These are phyloP conservation scores for Zelleria hepariella DNA, from an alignment of 2,888 invertebrate species.

Conservation along the genomic window DNA sequence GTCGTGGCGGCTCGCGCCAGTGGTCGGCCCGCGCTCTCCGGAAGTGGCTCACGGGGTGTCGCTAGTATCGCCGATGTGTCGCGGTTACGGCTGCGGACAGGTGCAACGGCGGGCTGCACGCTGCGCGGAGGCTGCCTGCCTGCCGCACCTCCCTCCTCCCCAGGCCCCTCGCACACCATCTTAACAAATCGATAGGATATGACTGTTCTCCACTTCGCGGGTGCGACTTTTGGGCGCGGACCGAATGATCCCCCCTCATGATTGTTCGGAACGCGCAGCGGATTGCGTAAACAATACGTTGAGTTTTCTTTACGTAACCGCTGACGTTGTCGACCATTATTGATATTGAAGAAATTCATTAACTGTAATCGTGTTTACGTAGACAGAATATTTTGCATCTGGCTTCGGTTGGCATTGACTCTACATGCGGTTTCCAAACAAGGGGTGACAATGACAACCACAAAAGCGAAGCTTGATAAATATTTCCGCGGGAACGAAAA, in stretches of 20 bases:
- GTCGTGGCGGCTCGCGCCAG: background rate
- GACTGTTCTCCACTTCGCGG: slow-evolving; percentile 71
- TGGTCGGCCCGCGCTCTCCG: background rate
- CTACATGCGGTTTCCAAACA: background rate
- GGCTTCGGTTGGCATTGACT: background rate
- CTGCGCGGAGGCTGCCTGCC: slow-evolving; percentile 53
- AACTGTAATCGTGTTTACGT: background rate
- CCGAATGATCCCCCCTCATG: slow-evolving; percentile 59
- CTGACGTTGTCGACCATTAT: slow-evolving; percentile 10
- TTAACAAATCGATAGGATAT: slow-evolving; percentile 75
- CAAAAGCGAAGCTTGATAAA: slow-evolving; percentile 8
- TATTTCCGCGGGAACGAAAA: slow-evolving; percentile 20
- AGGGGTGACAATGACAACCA: background rate
- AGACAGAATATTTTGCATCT: background rate
- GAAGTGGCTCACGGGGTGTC: slow-evolving; percentile 12
- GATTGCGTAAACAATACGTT: background rate
- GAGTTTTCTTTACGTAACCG: slow-evolving; percentile 6
- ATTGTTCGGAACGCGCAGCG: slow-evolving; percentile 42
- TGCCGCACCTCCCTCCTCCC: slow-evolving; percentile 30
- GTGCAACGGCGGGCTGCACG: slow-evolving; percentile 63
- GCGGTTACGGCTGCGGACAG: slow-evolving; percentile 49
- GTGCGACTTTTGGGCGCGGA: slow-evolving; percentile 67
- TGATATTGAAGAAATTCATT: no score
- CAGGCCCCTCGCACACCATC: slow-evolving; percentile 61
- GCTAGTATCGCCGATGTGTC: slow-evolving; percentile 39